These are phyloP conservation scores for Orbicella faveolata DNA, from an alignment of 64 coral and sea anemone species.

Conservation along the genomic window DNA sequence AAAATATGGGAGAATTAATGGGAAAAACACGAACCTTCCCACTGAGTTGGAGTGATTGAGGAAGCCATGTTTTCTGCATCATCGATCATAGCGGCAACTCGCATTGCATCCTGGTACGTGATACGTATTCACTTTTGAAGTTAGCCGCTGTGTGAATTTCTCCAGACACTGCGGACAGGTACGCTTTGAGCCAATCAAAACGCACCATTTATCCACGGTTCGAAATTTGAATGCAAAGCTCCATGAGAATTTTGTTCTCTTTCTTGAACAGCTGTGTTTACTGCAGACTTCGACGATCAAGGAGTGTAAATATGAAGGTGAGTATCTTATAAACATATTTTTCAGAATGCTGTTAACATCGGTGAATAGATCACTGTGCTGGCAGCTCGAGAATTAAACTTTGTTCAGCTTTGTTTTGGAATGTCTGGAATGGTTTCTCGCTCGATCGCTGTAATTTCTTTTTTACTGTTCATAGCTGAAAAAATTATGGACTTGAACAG, in stretches of 20 bases:
- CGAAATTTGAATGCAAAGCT: conserved; percentile 81
- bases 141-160: conserved; percentile 38
- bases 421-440: too few relatives aligned
- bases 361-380: too few relatives aligned
- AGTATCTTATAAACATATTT: background rate
- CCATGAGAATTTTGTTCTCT: background rate
- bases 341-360: background rate
- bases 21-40: conserved; percentile 30
- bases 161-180: background rate
- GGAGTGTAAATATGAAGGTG: conserved; percentile 6
- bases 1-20: background rate
- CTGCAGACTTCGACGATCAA: background rate
- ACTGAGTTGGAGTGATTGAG: conserved; percentile 65
- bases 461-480: too few relatives aligned
- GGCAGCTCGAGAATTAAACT: background rate
- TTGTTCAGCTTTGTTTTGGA: too few relatives aligned
- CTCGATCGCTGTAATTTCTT: too few relatives aligned
- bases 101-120: conserved; percentile 57
- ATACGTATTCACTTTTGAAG: conserved; percentile 67
- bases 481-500: too few relatives aligned
- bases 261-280: conserved; percentile 39
- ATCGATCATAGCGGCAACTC: conserved; percentile 66
- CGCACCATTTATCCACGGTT: conserved; percentile 38
- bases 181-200: conserved; percentile 70
- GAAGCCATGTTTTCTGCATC: conserved; percentile 84